These are phyloP conservation scores for Heliothis subflexa DNA, from an alignment of 1,140 invertebrate genomes.

Conservation along the genomic window DNA sequence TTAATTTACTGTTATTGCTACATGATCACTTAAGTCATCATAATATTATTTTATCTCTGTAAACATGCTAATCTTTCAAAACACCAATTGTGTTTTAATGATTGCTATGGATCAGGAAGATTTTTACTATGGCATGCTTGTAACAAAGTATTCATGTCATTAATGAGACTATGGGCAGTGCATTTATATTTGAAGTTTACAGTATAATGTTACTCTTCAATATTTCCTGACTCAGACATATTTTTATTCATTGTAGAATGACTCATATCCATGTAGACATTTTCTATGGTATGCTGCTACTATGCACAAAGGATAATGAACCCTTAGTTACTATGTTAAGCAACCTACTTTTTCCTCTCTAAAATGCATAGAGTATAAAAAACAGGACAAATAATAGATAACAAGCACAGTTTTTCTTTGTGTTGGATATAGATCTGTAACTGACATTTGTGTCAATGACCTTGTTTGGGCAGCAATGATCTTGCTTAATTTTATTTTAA, in stretches of 20 bases:
- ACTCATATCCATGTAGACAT: conserved; percentile 30
- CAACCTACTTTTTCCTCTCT: too few species aligned
- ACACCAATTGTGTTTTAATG: not conserved
- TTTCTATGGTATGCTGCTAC: conserved; percentile 21
- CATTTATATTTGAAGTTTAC: not conserved
- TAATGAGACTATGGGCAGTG: too few species aligned
- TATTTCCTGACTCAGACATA: conserved; percentile 34
- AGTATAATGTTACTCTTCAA: conserved; percentile 7
- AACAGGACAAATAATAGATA: not conserved
- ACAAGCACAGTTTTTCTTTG: conserved; percentile 28
- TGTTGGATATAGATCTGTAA: conserved; percentile 22
- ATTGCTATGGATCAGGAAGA: not conserved
- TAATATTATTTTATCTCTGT: conserved; percentile 9
- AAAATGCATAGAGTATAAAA: not conserved
- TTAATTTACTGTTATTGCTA: not conserved
- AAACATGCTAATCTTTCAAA: conserved; percentile 22
- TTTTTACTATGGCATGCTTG: not conserved
- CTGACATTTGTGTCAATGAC: conserved; percentile 45
- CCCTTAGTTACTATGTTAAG: not conserved
- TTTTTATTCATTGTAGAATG: conserved; percentile 28
- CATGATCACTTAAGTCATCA: not conserved
- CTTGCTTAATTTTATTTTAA: conserved; percentile 12
- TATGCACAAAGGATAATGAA: conserved; percentile 29
- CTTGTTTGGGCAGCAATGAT: conserved; percentile 35
- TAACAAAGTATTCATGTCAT: not conserved